A percentile compares a stretch with the other conserved stretches of the same genome.
phyloP scores from a whole-genome alignment of 2,113 vertebrate species.

The Phoxinus phoxinus region DNA sequence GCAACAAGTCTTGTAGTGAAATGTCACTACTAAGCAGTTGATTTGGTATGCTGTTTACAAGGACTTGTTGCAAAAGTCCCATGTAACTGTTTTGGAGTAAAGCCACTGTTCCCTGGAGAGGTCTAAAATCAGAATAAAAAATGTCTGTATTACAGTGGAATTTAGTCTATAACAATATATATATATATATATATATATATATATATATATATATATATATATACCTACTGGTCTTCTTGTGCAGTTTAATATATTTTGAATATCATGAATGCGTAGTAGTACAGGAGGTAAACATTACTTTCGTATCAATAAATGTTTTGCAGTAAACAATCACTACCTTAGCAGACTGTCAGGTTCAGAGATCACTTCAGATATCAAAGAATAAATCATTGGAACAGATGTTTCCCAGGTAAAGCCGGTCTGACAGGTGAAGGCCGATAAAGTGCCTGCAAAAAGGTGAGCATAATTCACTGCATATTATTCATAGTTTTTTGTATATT shows the following conservation, averaged over 20 bases:
- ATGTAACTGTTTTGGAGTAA: slow-evolving; percentile 64
- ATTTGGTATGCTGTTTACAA: background rate
- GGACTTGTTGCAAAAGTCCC: slow-evolving; percentile 40
- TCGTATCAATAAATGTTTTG: background rate
- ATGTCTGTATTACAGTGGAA: background rate
- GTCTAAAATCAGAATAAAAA: slow-evolving; percentile 29
- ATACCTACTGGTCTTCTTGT: background rate
- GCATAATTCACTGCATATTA: background rate
- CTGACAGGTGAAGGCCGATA: slow-evolving; percentile 39
- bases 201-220: background rate
- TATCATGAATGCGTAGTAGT: background rate
- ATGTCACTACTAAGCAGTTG: slow-evolving; percentile 50
- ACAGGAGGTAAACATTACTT: background rate
- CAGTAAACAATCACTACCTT: slow-evolving; percentile 42
- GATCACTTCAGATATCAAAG: slow-evolving; percentile 42
- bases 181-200: background rate
- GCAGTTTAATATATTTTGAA: background rate
- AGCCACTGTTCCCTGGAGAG: slow-evolving; percentile 67
- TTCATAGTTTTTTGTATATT: background rate
- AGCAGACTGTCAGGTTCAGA: slow-evolving; percentile 49
- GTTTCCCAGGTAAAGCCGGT: slow-evolving; percentile 53
- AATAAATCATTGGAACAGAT: slow-evolving; percentile 34
- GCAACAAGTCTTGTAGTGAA: slow-evolving; percentile 58
- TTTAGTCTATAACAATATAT: background rate
- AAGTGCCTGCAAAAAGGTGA: slow-evolving; percentile 47